These are phyloP conservation scores for Campoplex nolae DNA, from an alignment of 2,888 invertebrate genomes.

Conservation along the genomic window DNA sequence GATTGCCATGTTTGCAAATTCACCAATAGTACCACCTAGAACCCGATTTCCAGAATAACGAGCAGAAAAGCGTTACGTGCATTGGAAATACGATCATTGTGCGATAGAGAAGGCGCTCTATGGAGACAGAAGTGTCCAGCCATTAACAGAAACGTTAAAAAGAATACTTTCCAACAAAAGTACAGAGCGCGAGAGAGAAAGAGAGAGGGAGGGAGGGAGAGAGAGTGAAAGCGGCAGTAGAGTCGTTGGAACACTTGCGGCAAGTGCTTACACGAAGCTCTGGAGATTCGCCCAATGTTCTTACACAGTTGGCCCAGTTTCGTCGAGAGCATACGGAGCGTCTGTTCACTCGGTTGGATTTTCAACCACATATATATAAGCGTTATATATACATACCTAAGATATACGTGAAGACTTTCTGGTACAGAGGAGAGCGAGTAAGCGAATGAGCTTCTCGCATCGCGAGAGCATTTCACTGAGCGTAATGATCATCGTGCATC, in stretches of 20 bases:
- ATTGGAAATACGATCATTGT: conserved; percentile 66
- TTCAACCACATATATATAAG: conserved; percentile 50
- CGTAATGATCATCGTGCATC: conserved; percentile 67
- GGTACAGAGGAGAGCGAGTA: conserved; percentile 28
- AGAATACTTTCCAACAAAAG: conserved; percentile 50
- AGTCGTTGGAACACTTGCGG: conserved; percentile 66
- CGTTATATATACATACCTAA: neutral
- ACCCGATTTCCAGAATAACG: conserved; percentile 50
- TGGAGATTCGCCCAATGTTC: conserved; percentile 70
- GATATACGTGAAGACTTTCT: conserved; percentile 30
- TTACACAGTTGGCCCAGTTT: conserved; percentile 69
- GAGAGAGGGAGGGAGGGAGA: conserved; percentile 10
- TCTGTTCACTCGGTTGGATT: conserved; percentile 64
- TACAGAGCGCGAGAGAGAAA: conserved; percentile 2
- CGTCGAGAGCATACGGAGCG: conserved; percentile 54
- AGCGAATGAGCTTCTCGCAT: conserved; percentile 58
- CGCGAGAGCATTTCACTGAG: conserved; percentile 67
- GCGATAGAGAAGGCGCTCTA: conserved; percentile 42
- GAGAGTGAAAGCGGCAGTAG: conserved; percentile 13
- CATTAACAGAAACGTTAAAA: conserved; percentile 66
- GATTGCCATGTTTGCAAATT: conserved; percentile 53
- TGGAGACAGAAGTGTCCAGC: conserved; percentile 46
- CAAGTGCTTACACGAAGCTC: conserved; percentile 69
- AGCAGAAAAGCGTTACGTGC: conserved; percentile 44
- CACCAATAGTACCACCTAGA: conserved; percentile 16